Conservation (phyloP, 1,140 invertebrate genomes). For the Procambarus virginalis region DNA sequence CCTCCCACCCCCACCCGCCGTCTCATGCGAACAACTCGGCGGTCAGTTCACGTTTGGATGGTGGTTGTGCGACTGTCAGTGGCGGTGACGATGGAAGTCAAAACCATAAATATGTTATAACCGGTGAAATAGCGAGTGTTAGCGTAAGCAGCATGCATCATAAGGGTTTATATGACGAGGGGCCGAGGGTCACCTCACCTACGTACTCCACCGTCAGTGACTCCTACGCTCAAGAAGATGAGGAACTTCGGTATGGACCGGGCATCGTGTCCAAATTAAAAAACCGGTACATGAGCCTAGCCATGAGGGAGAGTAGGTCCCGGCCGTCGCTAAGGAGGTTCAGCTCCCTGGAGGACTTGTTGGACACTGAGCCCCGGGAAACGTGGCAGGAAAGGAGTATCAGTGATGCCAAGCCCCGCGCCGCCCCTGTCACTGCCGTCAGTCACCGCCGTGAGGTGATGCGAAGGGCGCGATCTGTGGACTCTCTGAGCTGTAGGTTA, state of each 20-base stretch:
- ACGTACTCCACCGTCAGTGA: slow-evolving; percentile 61
- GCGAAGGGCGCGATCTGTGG: slow-evolving; percentile 89
- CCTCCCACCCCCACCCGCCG: slow-evolving; percentile 51
- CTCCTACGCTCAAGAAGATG: slow-evolving; percentile 72
- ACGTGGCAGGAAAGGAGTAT: slow-evolving; percentile 55
- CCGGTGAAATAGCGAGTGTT: slow-evolving; percentile 28
- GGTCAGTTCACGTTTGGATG: slow-evolving; percentile 51
- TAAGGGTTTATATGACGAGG: slow-evolving; percentile 66
- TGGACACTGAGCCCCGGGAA: slow-evolving; percentile 79
- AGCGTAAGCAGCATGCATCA: slow-evolving; percentile 65
- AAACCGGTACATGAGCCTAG: slow-evolving; percentile 87
- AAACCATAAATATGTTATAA: slow-evolving; percentile 55
- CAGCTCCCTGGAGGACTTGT: slow-evolving; percentile 87
- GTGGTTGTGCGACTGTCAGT: slow-evolving; percentile 34
- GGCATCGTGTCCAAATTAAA: slow-evolving; percentile 91
- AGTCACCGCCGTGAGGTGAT: slow-evolving; percentile 79
- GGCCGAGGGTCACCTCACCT: slow-evolving; percentile 59
- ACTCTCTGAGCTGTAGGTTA: slow-evolving; percentile 78
- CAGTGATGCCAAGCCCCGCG: slow-evolving; percentile 38
- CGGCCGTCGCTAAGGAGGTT: slow-evolving; percentile 82
- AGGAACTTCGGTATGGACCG: slow-evolving; percentile 91
- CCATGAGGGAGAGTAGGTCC: slow-evolving; percentile 80
- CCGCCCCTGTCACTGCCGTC: slow-evolving; percentile 41
- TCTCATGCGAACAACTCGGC: slow-evolving; percentile 11
- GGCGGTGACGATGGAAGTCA: slow-evolving; percentile 30